Percentiles rank a stretch among this genome's conserved stretches.
Conservation (phyloP, 64 coral and sea anemone genomes). For the Montipora capricornis region DNA sequence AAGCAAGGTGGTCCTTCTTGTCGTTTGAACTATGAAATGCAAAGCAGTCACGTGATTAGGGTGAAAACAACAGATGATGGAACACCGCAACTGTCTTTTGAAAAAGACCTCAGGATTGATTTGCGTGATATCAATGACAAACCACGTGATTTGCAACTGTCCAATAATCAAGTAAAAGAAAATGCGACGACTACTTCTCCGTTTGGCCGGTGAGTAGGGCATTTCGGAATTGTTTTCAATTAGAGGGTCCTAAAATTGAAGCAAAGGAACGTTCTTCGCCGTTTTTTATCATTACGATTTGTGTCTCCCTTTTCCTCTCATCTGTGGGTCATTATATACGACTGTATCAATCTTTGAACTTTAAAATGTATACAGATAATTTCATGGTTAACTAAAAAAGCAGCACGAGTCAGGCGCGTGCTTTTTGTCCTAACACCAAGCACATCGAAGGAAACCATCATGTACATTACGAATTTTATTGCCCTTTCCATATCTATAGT, state of each 20-base stretch:
- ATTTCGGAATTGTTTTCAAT: not conserved
- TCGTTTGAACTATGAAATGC: conserved; percentile 72
- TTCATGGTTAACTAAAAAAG: too few relatives aligned
- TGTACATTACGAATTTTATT: too few relatives aligned
- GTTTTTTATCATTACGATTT: too few relatives aligned
- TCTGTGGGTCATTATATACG: too few relatives aligned
- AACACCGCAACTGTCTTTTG: conserved; percentile 25
- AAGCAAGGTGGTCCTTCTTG: conserved; percentile 61
- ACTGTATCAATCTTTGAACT: too few relatives aligned
- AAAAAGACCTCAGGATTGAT: conserved; percentile 50
- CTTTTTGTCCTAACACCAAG: too few relatives aligned
- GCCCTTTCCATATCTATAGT: too few relatives aligned
- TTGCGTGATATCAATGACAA: conserved; percentile 76
- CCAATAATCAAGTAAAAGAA: conserved; percentile 73
- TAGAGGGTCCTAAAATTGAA: not conserved
- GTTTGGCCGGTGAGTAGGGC: conserved; percentile 57
- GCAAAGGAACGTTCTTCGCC: too few relatives aligned
- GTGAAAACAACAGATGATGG: conserved; percentile 72
- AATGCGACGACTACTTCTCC: conserved; percentile 59
- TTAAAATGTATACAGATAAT: too few relatives aligned
- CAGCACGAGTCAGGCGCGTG: too few relatives aligned
- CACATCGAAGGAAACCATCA: too few relatives aligned
- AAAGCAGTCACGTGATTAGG: conserved; percentile 51
- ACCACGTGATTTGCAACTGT: conserved; percentile 75
- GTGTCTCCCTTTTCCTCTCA: not conserved